Conservation (phyloP, 2,888 invertebrate species). For the Drosophila pegasa region DNA sequence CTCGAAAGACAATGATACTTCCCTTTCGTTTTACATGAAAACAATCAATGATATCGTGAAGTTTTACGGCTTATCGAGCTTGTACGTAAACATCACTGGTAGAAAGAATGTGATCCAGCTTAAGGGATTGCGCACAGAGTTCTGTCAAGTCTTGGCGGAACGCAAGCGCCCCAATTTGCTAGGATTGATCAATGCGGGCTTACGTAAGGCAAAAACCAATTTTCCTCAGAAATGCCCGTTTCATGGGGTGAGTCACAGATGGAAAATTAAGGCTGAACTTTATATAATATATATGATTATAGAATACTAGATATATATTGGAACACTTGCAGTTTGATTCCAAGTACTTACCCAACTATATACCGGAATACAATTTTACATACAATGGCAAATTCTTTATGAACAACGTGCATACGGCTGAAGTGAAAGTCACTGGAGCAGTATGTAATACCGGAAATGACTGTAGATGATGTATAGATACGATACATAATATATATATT, state of each 20-base stretch:
- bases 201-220: constrained; percentile 30
- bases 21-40: constrained; percentile 16
- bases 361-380: background rate
- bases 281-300: background rate
- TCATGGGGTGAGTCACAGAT: constrained; percentile 28
- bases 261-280: background rate
- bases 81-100: constrained; percentile 19
- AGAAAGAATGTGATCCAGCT: constrained; percentile 16
- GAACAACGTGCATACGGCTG: background rate
- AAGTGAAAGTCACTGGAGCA: background rate
- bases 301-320: background rate
- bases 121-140: constrained; percentile 30
- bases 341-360: background rate
- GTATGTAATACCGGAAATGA: background rate
- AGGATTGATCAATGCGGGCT: constrained; percentile 11
- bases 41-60: background rate
- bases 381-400: background rate
- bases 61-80: constrained; percentile 12
- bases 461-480: background rate
- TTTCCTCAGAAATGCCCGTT: constrained; percentile 47
- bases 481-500: background rate
- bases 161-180: constrained; percentile 1
- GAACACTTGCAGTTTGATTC: background rate
- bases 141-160: constrained; percentile 23
- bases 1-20: background rate